Percentiles rank a stretch among this genome's conserved stretches.
Evolutionary conservation across 2,797 vertebrate species (phyloP).

Genomic region (Poecilia gillii): DNA sequence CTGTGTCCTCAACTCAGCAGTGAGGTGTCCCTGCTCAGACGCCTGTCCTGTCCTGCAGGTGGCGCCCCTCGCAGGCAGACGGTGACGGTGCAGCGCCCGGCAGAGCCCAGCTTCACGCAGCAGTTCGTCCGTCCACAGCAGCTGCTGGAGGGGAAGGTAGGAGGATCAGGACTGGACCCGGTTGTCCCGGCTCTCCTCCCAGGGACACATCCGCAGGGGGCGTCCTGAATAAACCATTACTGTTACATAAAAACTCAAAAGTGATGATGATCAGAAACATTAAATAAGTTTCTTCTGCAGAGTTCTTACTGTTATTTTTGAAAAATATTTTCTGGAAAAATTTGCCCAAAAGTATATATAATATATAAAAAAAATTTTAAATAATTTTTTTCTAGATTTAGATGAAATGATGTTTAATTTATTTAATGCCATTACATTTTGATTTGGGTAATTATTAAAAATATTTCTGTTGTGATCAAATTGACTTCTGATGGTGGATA

Average conservation of each 20-base stretch:
- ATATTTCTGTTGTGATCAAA: neutral
- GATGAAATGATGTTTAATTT: neutral
- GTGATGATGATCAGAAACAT: neutral
- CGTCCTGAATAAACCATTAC: neutral
- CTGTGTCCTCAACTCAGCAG: neutral
- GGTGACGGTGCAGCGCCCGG: conserved; percentile 63
- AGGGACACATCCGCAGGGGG: neutral
- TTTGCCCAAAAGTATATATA: neutral
- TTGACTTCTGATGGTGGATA: neutral
- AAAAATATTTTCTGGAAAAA: neutral
- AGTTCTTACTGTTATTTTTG: neutral
- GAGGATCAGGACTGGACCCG: neutral
- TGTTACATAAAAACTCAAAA: neutral
- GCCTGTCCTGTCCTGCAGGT: conserved; percentile 26
- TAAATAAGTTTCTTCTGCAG: neutral
- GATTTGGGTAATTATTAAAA: neutral
- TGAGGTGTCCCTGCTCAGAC: no score
- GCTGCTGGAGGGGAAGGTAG: conserved; percentile 82
- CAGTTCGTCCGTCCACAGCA: conserved; percentile 80
- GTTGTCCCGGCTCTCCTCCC: neutral
- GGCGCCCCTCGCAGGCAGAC: conserved; percentile 62
- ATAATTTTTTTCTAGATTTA: neutral
- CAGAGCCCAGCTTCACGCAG: conserved; percentile 76
- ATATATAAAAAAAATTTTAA: neutral
- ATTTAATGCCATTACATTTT: neutral